phyloP scores from a whole-genome alignment of 2,797 vertebrate species.

The Mus minutoides region DNA sequence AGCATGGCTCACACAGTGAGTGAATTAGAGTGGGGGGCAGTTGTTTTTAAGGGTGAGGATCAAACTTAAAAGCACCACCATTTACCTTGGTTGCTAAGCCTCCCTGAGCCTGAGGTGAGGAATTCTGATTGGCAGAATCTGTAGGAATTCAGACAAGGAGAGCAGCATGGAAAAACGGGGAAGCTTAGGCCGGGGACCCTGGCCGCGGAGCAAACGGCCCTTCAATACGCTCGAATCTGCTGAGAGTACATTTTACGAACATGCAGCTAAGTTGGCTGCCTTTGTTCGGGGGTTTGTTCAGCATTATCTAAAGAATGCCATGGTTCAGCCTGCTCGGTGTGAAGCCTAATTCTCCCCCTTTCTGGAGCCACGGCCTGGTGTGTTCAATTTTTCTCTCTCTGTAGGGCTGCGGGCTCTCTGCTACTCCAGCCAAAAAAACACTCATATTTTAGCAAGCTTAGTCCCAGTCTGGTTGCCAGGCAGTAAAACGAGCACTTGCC shows the following conservation, averaged over 20 bases:
- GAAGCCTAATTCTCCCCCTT: constrained; percentile 96
- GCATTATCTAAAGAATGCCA: constrained; percentile 99
- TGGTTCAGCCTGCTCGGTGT: constrained; percentile 94
- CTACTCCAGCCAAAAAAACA: constrained; percentile 94
- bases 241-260: constrained; percentile 94
- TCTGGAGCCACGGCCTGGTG: constrained; percentile 99
- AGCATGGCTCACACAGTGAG: background rate
- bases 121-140: constrained; percentile 86
- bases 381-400: constrained; percentile 95
- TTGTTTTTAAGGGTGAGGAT: constrained; percentile 51
- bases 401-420: constrained; percentile 93
- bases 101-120: constrained; percentile 74
- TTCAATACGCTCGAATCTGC: constrained; percentile 89
- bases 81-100: constrained; percentile 83
- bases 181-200: constrained; percentile 72
- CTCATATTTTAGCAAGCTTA: constrained; percentile 96
- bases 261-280: constrained; percentile 93
- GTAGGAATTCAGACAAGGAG: constrained; percentile 78
- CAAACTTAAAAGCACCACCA: constrained; percentile 63
- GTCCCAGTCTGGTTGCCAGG: constrained; percentile 95
- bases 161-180: constrained; percentile 72
- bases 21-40: background rate
- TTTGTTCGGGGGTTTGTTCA: constrained; percentile 97
- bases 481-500: constrained; percentile 95
- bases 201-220: constrained; percentile 84